Base-by-base conservation (phyloP, 2,888 invertebrate species). In the Diploptera punctata region DNA sequence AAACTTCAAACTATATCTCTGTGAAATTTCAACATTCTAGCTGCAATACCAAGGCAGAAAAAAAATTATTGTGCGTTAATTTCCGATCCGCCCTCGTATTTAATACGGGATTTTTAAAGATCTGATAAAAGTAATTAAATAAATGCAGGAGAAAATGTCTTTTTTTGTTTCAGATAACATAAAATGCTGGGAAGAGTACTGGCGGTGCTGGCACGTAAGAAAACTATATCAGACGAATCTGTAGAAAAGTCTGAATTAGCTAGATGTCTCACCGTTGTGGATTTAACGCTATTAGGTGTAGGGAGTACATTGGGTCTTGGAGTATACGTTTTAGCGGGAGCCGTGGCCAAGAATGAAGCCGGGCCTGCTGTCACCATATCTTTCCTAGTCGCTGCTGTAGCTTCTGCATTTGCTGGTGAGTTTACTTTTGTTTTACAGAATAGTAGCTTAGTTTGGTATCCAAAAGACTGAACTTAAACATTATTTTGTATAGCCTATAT, bases 281-380 rank as follows among this genome's bases (percentile, higher is more conserved):
- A 98, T 83, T 86, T 98, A 67, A 95, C 95, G 0, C 93, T 94
- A 0, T 85, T 98, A 29, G 98, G 92, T 0, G 92, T 95, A 43
- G 95, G 95, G 74, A 91, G 93, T 75, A 95, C 95, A 0, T 88
- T 98, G 16, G 98, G 98, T 0, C 87, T 98, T 31, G 98, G 98
- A 0, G 97, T 98, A 16, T 98, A 98, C 82, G 97, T 98, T 61
- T 85, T 98, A 74, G 97, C 95, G 4, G 97, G 97, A 0, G 89
- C 93, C 10, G 96, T 97, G 2, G 96, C 97, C 10, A 92, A 90
- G 80, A 88, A 90, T 49, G 90, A 91, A 2, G 94, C 97, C 0
- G 98, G 98, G 0, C 98, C 98, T 0, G 95, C 95, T 0, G 95
- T 97, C 1, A 92, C 94, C 5, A 80, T 98, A 19, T 96, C 97